These are phyloP conservation scores for Nomada hirtipes DNA, from an alignment of 2,888 invertebrate species.

Conservation along the genomic window DNA sequence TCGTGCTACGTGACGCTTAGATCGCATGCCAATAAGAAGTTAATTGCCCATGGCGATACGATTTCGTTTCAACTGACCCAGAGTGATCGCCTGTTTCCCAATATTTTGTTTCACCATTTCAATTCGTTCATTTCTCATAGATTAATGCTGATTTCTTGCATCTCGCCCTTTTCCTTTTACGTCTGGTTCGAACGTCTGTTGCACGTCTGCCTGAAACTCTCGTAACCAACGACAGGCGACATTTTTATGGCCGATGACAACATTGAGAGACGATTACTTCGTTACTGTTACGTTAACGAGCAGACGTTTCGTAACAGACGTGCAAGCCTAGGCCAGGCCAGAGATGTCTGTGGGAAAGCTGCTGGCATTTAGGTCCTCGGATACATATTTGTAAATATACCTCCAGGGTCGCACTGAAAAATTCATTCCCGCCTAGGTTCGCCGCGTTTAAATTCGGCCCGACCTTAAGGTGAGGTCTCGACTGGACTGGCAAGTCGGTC, in stretches of 20 bases:
- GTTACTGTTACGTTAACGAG: conserved; percentile 66
- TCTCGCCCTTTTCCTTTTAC: not conserved
- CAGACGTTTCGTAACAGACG: conserved; percentile 58
- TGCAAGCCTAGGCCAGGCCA: conserved; percentile 39
- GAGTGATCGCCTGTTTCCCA: no score
- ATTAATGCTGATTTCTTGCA: not conserved
- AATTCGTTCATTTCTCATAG: not conserved
- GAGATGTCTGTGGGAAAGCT: conserved; percentile 58
- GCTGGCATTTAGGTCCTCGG: conserved; percentile 55
- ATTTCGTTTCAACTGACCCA: not conserved
- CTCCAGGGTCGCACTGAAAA: conserved; percentile 61
- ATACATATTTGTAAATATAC: conserved; percentile 53
- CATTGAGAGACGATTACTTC: conserved; percentile 31
- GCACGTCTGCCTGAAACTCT: not conserved
- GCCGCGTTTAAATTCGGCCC: conserved; percentile 37
- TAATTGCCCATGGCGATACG: conserved; percentile 4
- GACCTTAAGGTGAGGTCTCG: conserved; percentile 23
- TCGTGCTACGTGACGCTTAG: not conserved
- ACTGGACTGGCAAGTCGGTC: not conserved
- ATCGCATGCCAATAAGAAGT: conserved; percentile 2
- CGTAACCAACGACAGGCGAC: not conserved
- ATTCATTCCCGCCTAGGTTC: conserved; percentile 56
- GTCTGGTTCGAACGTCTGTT: not conserved
- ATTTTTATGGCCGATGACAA: conserved; percentile 29
- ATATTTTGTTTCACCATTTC: no score